Evolutionary conservation across 64 coral and sea anemone species (phyloP), one percentile per base, ranked within the genome.

Genomic region (Stylophora pistillata): DNA sequence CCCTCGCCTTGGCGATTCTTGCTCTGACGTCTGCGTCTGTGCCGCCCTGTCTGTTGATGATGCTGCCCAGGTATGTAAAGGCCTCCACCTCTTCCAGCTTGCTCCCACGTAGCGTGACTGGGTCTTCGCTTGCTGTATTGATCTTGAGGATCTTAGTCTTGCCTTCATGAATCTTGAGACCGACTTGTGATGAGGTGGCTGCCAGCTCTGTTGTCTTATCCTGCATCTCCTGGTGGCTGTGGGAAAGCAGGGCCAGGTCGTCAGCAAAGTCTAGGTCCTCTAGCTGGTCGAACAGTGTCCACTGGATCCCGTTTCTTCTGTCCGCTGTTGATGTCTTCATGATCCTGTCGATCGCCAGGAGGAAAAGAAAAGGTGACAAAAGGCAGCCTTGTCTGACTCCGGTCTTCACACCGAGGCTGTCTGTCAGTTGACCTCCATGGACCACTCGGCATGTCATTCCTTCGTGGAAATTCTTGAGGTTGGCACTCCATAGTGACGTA

Each of bases 261-360:
- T 86, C 83, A n/a, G 83, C 83, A 86, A 53, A 86, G 7, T 86
- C 83, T n/a, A n/a, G n/a, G n/a, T n/a, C n/a, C 13, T 71, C n/a
- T n/a, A n/a, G n/a, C n/a, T n/a, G n/a, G n/a, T n/a, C n/a, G n/a
- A n/a, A n/a, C n/a, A n/a, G n/a, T n/a, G n/a, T n/a, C n/a, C n/a
- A n/a, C n/a, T n/a, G n/a, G 27, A 86, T 86, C 47, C 83, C 83
- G 26, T 86, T 86, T 25, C 47, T 86, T 70, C 83, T 55, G 34
- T 53, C 29, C 68, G 71, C 41, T 14, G 83, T 86, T 25, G 47
- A 55, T 28, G 23, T 54, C 29, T 33, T 10, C 5, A n/a, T n/a
- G n/a, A n/a, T n/a, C n/a, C n/a, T n/a, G n/a, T n/a, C n/a, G n/a
- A n/a, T n/a, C n/a, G n/a, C 83, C 63, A 10, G 29, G 7, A 86